A percentile compares a stretch with the other conserved stretches of the same genome.
Conservation (phyloP, 2,888 invertebrate genomes). For the Melanostoma mellinum region DNA sequence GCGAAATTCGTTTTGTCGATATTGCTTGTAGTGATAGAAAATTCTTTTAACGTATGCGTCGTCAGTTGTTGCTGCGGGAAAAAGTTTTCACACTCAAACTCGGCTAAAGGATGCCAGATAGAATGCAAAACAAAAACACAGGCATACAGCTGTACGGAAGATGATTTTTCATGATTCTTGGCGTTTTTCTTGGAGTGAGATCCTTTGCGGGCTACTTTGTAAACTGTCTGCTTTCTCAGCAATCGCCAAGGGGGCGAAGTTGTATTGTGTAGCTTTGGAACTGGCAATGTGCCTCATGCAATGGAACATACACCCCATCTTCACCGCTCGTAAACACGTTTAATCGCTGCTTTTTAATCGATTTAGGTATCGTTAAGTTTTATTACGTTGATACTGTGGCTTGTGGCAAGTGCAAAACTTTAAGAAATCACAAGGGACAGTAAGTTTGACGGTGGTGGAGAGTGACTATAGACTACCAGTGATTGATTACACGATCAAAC, state of each 20-base stretch:
- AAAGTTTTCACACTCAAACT: constrained; percentile 40
- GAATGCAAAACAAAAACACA: constrained; percentile 36
- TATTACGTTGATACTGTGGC: neutral
- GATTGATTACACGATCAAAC: too few species aligned
- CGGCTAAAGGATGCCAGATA: constrained; percentile 36
- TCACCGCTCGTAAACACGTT: constrained; percentile 14
- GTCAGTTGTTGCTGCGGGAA: constrained; percentile 66
- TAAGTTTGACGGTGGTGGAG: too few species aligned
- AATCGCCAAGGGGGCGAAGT: neutral
- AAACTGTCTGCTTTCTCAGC: constrained; percentile 60
- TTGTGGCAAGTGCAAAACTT: neutral
- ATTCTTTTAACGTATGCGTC: constrained; percentile 71
- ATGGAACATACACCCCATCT: neutral
- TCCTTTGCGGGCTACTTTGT: constrained; percentile 66
- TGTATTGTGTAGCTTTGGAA: neutral
- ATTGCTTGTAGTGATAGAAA: constrained; percentile 68
- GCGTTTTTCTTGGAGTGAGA: constrained; percentile 40
- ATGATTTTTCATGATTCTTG: constrained; percentile 70
- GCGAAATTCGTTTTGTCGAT: constrained; percentile 42
- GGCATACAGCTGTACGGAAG: constrained; percentile 40
- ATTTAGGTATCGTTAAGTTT: constrained; percentile 50
- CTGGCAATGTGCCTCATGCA: constrained; percentile 43
- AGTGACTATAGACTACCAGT: too few species aligned
- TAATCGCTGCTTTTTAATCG: constrained; percentile 53
- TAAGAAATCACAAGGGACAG: too few species aligned